A percentile compares a stretch with the other conserved stretches of the same genome.
Conservation (phyloP, 2,797 vertebrate genomes). For the Echeneis naucrates region DNA sequence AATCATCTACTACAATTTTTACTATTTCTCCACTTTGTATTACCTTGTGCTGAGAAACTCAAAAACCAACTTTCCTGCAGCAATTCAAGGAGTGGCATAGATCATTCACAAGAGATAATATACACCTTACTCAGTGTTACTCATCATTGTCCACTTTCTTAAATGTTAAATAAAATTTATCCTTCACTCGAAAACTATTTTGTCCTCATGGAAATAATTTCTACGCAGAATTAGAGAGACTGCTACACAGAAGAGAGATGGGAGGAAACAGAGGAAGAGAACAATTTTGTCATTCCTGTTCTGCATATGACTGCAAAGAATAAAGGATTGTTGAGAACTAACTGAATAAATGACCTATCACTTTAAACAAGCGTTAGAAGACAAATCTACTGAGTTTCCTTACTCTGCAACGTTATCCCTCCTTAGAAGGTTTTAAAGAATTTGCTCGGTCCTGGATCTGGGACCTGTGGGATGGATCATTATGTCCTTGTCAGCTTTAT, state of each 20-base stretch:
- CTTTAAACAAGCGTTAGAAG: constrained; percentile 60
- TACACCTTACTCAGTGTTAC: constrained; percentile 57
- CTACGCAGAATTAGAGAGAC: constrained; percentile 22
- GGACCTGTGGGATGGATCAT: constrained; percentile 78
- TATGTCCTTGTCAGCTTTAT: constrained; percentile 82
- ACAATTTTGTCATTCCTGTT: constrained; percentile 62
- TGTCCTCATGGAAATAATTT: constrained; percentile 41
- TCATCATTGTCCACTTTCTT: constrained; percentile 56
- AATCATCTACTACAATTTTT: constrained; percentile 14
- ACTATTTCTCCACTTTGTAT: constrained; percentile 20
- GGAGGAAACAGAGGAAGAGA: constrained; percentile 42
- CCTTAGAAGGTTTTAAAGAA: constrained; percentile 68
- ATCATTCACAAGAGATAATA: constrained; percentile 58
- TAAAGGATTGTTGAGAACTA: constrained; percentile 59
- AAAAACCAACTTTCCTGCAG: constrained; percentile 56
- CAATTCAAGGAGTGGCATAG: constrained; percentile 44
- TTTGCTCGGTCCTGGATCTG: constrained; percentile 61
- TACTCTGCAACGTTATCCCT: constrained; percentile 65
- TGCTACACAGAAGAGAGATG: constrained; percentile 38
- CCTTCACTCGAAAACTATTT: constrained; percentile 42
- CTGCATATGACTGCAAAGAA: constrained; percentile 40
- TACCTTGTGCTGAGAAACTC: constrained; percentile 41
- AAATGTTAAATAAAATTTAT: constrained; percentile 46
- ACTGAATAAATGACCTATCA: constrained; percentile 59
- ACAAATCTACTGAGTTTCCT: constrained; percentile 64